A percentile compares a stretch with the other conserved stretches of the same genome.
phyloP scores from a whole-genome alignment of 2,113 vertebrate species.

The Okapia johnstoni region DNA sequence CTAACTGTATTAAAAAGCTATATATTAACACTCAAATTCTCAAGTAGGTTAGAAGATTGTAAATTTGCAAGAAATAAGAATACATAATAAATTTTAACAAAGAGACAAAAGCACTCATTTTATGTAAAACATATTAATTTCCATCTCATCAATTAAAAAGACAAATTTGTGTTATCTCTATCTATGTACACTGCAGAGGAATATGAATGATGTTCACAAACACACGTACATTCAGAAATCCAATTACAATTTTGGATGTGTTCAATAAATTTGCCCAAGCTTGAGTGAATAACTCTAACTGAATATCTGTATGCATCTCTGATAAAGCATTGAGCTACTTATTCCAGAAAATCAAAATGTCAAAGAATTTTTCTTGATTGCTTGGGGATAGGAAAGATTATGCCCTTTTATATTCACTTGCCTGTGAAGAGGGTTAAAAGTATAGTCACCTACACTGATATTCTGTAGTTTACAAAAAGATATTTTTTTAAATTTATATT shows the following conservation, averaged over 20 bases:
- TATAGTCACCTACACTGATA: not conserved
- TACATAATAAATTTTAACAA: not conserved
- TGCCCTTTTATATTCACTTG: not conserved
- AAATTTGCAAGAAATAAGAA: not conserved
- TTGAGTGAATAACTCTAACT: not conserved
- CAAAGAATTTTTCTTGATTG: slow-evolving; percentile 8
- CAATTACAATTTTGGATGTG: not conserved
- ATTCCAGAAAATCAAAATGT: slow-evolving; percentile 27
- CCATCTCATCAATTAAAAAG: not conserved
- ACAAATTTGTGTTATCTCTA: not conserved
- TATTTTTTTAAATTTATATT: not conserved
- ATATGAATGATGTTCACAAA: not conserved
- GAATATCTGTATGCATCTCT: not conserved
- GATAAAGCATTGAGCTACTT: not conserved
- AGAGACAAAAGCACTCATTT: not conserved
- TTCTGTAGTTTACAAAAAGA: not conserved
- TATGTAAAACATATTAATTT: not conserved
- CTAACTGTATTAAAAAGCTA: not conserved
- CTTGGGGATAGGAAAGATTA: not conserved
- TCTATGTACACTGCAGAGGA: not conserved
- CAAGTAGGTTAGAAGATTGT: not conserved
- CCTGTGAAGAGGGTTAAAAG: not conserved
- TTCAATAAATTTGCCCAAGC: not conserved
- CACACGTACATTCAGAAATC: not conserved
- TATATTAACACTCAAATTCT: not conserved